Evolutionary conservation across 2,113 vertebrate species (phyloP).

Genomic region (Upupa epops): DNA sequence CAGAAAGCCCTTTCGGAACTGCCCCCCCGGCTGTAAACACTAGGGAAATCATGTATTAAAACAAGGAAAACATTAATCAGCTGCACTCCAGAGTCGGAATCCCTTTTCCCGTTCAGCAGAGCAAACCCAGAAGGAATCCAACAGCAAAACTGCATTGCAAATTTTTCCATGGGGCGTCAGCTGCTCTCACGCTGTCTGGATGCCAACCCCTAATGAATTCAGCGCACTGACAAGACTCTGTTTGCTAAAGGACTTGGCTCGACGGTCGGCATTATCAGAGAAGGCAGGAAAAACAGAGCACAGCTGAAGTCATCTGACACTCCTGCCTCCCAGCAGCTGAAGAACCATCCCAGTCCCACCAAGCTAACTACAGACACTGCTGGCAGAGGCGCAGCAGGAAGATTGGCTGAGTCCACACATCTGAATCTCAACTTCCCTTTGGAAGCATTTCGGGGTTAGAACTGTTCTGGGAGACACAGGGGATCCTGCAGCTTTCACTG

Average conservation of each 20-base stretch:
- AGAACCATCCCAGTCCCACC: background rate
- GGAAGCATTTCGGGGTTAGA: background rate
- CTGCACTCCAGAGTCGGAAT: background rate
- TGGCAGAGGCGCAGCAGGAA: background rate
- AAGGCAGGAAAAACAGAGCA: background rate
- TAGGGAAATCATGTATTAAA: background rate
- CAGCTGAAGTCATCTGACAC: background rate
- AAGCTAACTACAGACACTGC: background rate
- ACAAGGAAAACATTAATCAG: background rate
- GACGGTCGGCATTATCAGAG: background rate
- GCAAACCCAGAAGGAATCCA: background rate
- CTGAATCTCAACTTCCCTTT: background rate
- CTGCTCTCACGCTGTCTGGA: background rate
- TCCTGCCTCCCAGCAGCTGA: background rate
- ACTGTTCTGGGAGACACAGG: background rate
- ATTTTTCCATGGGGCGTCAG: background rate
- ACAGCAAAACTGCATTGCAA: background rate
- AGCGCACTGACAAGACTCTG: background rate
- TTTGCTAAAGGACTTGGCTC: conserved; percentile 2
- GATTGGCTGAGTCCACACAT: background rate
- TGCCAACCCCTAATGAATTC: background rate
- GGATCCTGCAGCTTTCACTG: too few species aligned
- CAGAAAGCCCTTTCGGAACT: background rate
- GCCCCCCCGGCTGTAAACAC: background rate
- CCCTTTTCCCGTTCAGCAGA: background rate